phyloP scores from a whole-genome alignment of 2,797 vertebrate species.

The Echeneis naucrates region DNA sequence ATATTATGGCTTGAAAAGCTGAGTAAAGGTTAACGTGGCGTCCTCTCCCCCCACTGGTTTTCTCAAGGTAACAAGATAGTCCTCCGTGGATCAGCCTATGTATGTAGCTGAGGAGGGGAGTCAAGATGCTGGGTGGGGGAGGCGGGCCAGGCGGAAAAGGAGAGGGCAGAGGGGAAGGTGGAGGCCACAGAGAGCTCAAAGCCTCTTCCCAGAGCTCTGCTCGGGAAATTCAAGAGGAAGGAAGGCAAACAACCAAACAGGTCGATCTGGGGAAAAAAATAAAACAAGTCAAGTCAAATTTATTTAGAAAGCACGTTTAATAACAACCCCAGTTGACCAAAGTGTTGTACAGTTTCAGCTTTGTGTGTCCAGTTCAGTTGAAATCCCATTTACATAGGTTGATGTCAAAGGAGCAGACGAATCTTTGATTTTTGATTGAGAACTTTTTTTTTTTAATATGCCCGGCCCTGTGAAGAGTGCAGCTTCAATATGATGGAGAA shows the following conservation, averaged over 20 bases:
- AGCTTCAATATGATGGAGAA: too few relatives aligned
- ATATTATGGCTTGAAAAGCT: constrained; percentile 29
- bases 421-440: neutral
- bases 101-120: constrained; percentile 47
- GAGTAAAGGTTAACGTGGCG: constrained; percentile 30
- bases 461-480: too few relatives aligned
- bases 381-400: too few relatives aligned
- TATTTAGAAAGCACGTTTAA: too few relatives aligned
- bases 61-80: neutral
- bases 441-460: neutral
- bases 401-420: neutral
- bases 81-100: constrained; percentile 20
- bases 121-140: constrained; percentile 37
- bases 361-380: too few relatives aligned
- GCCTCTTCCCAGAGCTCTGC: constrained; percentile 33
- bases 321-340: neutral
- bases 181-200: too few relatives aligned
- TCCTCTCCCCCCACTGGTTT: constrained; percentile 11
- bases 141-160: constrained; percentile 14
- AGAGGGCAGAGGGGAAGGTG: constrained; percentile 22
- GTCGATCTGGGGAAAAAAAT: neutral
- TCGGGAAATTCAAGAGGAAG: constrained; percentile 26
- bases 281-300: too few relatives aligned
- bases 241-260: constrained; percentile 3
- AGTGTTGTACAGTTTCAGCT: too few relatives aligned